Base-by-base conservation (phyloP, 2,797 vertebrate species). In the Chromis chromis region DNA sequence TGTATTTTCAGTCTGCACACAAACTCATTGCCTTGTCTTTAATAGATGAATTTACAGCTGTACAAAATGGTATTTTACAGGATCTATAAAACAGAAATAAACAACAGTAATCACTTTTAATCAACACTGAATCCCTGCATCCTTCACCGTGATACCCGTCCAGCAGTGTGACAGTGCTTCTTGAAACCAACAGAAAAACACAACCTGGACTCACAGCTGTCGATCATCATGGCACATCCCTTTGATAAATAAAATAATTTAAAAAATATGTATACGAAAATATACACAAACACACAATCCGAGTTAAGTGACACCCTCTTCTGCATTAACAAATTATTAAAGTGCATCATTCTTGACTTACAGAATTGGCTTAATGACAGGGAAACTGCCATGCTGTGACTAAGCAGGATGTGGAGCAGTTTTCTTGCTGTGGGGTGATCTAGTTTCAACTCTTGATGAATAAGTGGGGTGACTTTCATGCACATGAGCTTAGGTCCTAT, bases 11-110 rank as follows among this genome's bases (percentile, higher is more conserved):
- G 16, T 49, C 4, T 2, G 10, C 2, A 85, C 55, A 69, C 19
- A 58, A n/a, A 58, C 9, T 57, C 21, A 60, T 73, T 74, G 53
- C 13, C 12, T 69, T 33, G 31, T 86, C 71, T 89, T 92, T 93
- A 94, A 93, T 93, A 82, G 78, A 87, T 93, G 77, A 82, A 82
- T 92, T 94, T 92, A 93, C 91, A 94, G 28, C 87, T 94, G 91
- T 95, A 95, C 94, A 95, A 94, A 93, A 91, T 90, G 65, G 70
- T 86, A 89, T 83, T 91, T 85, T 89, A 91, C 87, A 91, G 60
- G 42, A 83, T 87, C 55, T 91, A 90, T 89, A 89, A 86, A 90
- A 92, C 74, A 81, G 22, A 81, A 79, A 46, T n/a, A 70, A 71
- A 14, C 40, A 54, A 48, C 31, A 65, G 19, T 5, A 21, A 66